These are phyloP conservation scores for Chaetura pelagica DNA, from an alignment of 2,113 vertebrate genomes.

Conservation along the genomic window DNA sequence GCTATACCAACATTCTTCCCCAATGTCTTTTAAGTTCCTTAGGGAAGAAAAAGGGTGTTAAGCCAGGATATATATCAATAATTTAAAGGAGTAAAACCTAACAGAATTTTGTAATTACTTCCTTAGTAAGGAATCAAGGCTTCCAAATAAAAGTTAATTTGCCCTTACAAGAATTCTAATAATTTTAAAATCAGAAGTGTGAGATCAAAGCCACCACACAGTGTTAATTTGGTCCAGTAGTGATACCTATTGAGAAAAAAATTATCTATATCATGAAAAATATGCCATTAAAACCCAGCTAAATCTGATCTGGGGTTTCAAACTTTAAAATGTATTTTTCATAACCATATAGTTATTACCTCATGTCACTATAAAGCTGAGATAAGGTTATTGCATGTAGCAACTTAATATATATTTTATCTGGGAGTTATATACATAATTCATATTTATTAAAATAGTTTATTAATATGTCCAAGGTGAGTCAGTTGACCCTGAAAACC, in stretches of 20 bases:
- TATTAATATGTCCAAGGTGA: constrained; percentile 65
- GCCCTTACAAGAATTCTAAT: constrained; percentile 32
- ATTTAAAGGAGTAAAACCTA: background rate
- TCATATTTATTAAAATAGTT: constrained; percentile 66
- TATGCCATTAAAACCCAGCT: background rate
- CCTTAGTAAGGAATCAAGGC: background rate
- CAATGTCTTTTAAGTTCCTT: background rate
- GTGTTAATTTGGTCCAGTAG: constrained; percentile 12
- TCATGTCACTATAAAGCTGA: constrained; percentile 49
- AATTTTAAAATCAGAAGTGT: constrained; percentile 24
- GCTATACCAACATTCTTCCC: background rate
- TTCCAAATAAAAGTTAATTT: constrained; percentile 45
- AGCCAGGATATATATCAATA: background rate
- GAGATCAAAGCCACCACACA: background rate
- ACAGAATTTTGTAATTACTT: constrained; percentile 14
- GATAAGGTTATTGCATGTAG: constrained; percentile 58
- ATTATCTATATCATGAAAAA: constrained; percentile 34
- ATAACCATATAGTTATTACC: constrained; percentile 42
- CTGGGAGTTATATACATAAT: constrained; percentile 41
- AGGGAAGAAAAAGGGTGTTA: background rate
- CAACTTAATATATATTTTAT: constrained; percentile 60
- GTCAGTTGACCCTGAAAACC: constrained; percentile 55
- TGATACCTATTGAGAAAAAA: constrained; percentile 7
- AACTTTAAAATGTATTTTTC: constrained; percentile 53
- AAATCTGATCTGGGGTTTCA: constrained; percentile 21